Base-by-base conservation (phyloP, 2,888 invertebrate species). In the Drepana falcataria region DNA sequence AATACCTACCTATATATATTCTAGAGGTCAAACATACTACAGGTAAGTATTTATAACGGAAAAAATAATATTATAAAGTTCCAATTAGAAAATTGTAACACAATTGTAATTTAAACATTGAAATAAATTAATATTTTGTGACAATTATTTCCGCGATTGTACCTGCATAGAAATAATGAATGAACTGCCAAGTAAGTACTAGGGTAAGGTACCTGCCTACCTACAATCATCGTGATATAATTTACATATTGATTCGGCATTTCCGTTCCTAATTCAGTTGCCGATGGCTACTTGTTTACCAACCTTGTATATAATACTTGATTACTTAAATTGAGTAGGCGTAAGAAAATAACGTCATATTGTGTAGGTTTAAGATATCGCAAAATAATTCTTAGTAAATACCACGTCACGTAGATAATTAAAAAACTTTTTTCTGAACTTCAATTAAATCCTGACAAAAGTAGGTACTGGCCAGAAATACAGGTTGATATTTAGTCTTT, bases 211-310 rank as follows among this genome's bases (percentile, higher is more conserved):
- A 66, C 69, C 69, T 75, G 71, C 67, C 73, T 74, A 75, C 74
- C 77, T 61, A 67, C 21, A 77, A 78, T 78, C 73, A 65, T 73
- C 81, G 77, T 68, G 75, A 80, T 81, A 68, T 60, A 61, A 85
- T 88, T 87, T 83, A 82, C 86, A 87, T 89, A 84, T 84, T 82
- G 77, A 80, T 81, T 82, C 83, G 83, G 81, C 80, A 79, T 90
- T 89, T 89, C 89, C 88, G 88, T 77, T 84, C 70, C 58, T 66
- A 74, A 71, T 71, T 65, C 71, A 73, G 69, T 68, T 71, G 65
- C 67, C 66, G 63, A 71, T 68, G 68, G 73, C 76, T 80, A 79
- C 81, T 83, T 79, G 77, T 83, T 78, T 76, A 70, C 68, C 79
- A 84, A 84, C 88, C 87, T 89, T 88, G 83, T 73, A 65, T 66